A percentile compares a stretch with the other conserved stretches of the same genome.
Conservation (phyloP, 2,888 invertebrate genomes). For the Esperia sulphurella region DNA sequence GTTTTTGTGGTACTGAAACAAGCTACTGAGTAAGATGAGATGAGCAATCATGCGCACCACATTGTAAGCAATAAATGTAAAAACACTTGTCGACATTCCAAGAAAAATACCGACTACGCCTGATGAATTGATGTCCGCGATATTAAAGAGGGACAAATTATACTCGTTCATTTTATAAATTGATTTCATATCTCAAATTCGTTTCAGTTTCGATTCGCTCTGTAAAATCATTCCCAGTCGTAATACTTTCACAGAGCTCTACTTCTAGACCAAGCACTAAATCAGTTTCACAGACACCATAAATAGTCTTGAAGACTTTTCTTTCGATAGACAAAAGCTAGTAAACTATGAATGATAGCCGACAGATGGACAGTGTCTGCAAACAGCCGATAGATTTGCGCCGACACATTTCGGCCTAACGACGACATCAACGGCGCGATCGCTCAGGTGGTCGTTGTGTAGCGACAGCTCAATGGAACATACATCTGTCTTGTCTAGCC, state of each 20-base stretch:
- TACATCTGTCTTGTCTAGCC: conserved; percentile 45
- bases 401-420: conserved; percentile 26
- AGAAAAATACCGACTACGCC: background rate
- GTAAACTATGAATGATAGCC: conserved; percentile 19
- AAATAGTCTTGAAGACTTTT: conserved; percentile 9
- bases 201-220: background rate
- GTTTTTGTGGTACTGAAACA: conserved; percentile 43
- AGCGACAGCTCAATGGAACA: conserved; percentile 55
- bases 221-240: background rate
- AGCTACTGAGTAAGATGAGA: conserved; percentile 42
- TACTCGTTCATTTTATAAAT: conserved; percentile 3
- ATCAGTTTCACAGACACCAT: background rate
- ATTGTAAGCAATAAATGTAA: conserved; percentile 9
- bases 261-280: conserved; percentile 6
- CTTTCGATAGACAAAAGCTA: conserved; percentile 16
- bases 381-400: conserved; percentile 15
- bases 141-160: conserved; percentile 5
- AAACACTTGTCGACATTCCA: conserved; percentile 7
- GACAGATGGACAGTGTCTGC: conserved; percentile 12
- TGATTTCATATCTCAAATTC: conserved; percentile 1
- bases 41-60: conserved; percentile 38
- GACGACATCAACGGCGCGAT: conserved; percentile 34
- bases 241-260: background rate
- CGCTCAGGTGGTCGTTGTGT: conserved; percentile 47
- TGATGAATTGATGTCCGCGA: background rate